Evolutionary conservation across 2,797 vertebrate species (phyloP), one percentile per base, ranked within the genome.

Genomic region (Octomys mimax): DNA sequence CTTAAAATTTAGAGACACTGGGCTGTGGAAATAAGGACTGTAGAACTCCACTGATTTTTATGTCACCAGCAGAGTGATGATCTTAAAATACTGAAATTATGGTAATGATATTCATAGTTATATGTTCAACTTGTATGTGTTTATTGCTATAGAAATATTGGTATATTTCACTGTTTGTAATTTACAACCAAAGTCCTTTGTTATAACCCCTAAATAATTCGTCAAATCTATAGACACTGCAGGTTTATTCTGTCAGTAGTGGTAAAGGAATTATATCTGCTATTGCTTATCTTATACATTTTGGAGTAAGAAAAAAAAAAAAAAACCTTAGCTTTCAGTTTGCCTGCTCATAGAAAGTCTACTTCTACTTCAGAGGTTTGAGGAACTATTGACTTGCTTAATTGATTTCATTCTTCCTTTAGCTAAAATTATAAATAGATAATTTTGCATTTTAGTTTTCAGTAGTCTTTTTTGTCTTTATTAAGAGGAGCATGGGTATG

Each of bases 351-450:
- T 62, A 97, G 49, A 89, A 97, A 92, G 95, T 95, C 83, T 79
- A 68, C 80, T 92, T 82, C 92, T 85, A 31, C 13, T 95, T 57
- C 22, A 91, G 57, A 33, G 5, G 2, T 26, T 1, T 73, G 57
- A 91, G 89, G 19, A 85, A 79, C 73, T 11, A 73, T 93, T 94
- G 75, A 70, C 81, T 90, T 92, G 95, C 84, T 79, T 33, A 80
- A 79, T 97, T 96, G 52, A 64, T 61, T 89, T 66, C 11, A 24
- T 97, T 68, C 59, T 98, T 97, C 42, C 78, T 87, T 97, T 70
- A 33, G 22, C 96, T 97, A 94, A 57, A 97, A 97, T 98, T 98
- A 97, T 98, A 99, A 99, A 98, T 97, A 97, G 98, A 92, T 98
- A 97, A 96, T 97, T 92, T 93, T 86, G 52, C 61, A 87, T 97